phyloP scores from a whole-genome alignment of 2,113 vertebrate species.

The Callorhinus ursinus region DNA sequence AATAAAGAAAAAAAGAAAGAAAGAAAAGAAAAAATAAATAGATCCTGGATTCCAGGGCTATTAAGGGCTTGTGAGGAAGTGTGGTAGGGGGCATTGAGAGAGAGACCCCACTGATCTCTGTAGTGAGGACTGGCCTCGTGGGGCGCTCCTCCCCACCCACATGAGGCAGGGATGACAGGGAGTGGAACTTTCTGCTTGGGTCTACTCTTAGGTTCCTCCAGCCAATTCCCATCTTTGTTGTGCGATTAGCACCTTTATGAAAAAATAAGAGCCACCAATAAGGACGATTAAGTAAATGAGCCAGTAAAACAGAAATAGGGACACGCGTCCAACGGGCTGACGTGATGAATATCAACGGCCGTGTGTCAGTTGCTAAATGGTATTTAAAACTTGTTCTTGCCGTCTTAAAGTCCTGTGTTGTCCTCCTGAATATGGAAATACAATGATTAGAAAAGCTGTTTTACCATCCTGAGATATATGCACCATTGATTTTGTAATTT shows the following conservation, averaged over 20 bases:
- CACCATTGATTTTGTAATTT: conserved; percentile 74
- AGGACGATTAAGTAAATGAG: neutral
- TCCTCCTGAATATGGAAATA: neutral
- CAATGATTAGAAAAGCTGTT: neutral
- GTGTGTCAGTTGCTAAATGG: neutral
- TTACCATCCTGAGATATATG: neutral
- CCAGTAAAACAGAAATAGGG: neutral
- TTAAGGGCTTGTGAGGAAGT: neutral
- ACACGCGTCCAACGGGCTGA: rapidly evolving
- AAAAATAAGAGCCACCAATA: neutral
- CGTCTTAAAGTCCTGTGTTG: neutral
- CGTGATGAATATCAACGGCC: neutral
- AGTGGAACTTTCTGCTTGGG: neutral
- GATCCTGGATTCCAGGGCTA: neutral
- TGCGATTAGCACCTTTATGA: neutral
- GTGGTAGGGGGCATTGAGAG: rapidly evolving
- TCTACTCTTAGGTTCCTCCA: rapidly evolving
- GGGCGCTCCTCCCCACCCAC: rapidly evolving
- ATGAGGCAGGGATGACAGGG: rapidly evolving
- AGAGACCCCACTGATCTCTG: rapidly evolving
- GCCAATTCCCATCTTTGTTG: neutral
- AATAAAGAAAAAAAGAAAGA: neutral
- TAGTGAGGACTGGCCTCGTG: rapidly evolving
- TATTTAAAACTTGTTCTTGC: neutral
- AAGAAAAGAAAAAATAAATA: too few relatives aligned